Base-by-base conservation (phyloP, 2,113 vertebrate species). In the Nothoprocta pentlandii region DNA sequence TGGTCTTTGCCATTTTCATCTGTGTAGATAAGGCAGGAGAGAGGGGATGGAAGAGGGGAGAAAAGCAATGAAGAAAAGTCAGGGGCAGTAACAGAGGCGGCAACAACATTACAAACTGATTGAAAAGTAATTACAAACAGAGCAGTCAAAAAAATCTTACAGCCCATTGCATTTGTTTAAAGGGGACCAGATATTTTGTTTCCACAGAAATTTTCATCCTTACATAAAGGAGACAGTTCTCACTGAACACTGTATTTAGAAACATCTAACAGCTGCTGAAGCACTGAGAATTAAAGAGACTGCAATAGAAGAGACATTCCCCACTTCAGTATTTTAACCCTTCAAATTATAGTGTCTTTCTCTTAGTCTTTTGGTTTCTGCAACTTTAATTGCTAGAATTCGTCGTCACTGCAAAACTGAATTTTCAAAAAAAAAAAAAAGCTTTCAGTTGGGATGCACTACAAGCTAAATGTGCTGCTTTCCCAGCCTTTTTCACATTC, bases 1-100 rank as follows among this genome's bases (percentile, higher is more conserved):
- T 99, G 99, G 97, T 99, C 99, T 94, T 99, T 99, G 53, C 99
- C 99, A 91, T 99, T 99, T 75, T 99, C 99, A 96, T 99, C 99
- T 99, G 96, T 28, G 53, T 21, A 73, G 14, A 81, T 36, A 61
- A 79, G 2, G 19, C 56, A 92, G 74, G 77, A 84, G 2, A 88
- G 15, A 56, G 41, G 80, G 64, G n/a, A 77, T 4, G 26, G 15
- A 42, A 71, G 23, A 47, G 10, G 28, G 32, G 22, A 49, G 14
- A 4, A 4, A 16, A 4, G 11, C 84, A 42, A 88, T 23, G 9
- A 9, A 77, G 58, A 53, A 75, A 62, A 74, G 77, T 75, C 46
- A 93, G 59, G 89, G 32, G 84, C 41, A 84, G 74, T 12, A 79
- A 88, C 46, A 94, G 3, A 12, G 9, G 47, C 47, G 20, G 10